These are phyloP conservation scores for Nansenia antarctica DNA, from an alignment of 2,113 vertebrate genomes.

Conservation along the genomic window DNA sequence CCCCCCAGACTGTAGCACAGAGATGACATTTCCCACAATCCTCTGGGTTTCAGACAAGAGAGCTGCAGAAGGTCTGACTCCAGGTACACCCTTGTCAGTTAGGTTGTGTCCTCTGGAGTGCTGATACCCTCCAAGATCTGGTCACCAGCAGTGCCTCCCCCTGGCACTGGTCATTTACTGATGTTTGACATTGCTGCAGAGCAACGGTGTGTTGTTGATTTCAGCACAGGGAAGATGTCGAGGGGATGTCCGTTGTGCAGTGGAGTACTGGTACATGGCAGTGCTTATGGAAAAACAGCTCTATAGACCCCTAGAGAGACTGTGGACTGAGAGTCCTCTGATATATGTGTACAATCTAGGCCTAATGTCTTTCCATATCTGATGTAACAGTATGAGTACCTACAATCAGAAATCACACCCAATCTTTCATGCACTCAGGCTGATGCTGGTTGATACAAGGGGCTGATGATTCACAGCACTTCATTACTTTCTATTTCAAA, in stretches of 20 bases:
- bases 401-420: not conserved
- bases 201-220: not conserved
- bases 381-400: not conserved
- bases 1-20: not conserved
- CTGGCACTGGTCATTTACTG: constrained; percentile 1
- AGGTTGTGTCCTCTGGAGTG: constrained; percentile 11
- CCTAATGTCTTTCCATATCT: not conserved
- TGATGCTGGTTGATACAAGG: not conserved
- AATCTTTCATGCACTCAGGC: not conserved
- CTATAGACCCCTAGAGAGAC: not conserved
- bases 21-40: not conserved
- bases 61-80: not conserved
- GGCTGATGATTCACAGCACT: constrained; percentile 5
- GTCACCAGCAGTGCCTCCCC: constrained; percentile 4
- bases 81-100: constrained; percentile 29
- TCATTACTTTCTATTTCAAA: constrained; percentile 27
- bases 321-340: not conserved
- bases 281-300: not conserved
- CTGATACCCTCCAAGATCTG: constrained; percentile 3
- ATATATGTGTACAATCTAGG: not conserved
- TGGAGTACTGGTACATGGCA: not conserved
- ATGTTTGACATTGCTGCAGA: constrained; percentile 9
- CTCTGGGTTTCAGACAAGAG: not conserved
- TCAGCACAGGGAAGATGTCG: not conserved
- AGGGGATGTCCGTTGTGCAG: not conserved